A percentile compares a stretch with the other conserved stretches of the same genome.
Conservation (phyloP, 2,113 vertebrate species). For the Leptosomus discolor region DNA sequence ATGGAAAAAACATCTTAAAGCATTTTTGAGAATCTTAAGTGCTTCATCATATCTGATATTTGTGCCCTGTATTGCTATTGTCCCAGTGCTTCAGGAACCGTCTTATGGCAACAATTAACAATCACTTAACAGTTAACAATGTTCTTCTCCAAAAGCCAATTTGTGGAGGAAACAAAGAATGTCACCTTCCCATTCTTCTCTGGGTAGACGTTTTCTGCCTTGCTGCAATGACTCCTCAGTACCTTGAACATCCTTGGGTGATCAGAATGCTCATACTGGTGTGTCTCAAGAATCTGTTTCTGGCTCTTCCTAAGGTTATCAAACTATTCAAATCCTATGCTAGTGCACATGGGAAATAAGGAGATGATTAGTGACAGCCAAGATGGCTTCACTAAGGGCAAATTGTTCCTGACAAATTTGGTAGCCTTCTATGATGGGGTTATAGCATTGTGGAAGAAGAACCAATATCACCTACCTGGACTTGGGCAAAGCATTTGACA, state of each 20-base stretch:
- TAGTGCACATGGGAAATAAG: too few relatives aligned
- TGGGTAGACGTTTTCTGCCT: background rate
- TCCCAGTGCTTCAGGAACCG: fast-evolving
- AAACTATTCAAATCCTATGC: too few relatives aligned
- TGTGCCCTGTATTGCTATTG: background rate
- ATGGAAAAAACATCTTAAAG: background rate
- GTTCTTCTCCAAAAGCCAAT: background rate
- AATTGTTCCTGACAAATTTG: too few relatives aligned
- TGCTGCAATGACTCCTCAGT: background rate
- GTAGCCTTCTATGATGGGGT: too few relatives aligned
- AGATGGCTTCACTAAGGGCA: too few relatives aligned
- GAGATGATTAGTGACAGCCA: too few relatives aligned
- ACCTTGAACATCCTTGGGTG: background rate
- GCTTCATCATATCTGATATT: background rate
- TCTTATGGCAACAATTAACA: background rate
- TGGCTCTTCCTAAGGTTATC: background rate
- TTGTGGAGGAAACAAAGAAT: background rate
- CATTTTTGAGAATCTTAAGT: background rate
- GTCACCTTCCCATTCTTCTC: background rate
- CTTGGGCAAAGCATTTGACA: too few relatives aligned
- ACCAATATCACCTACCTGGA: too few relatives aligned
- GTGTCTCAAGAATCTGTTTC: background rate
- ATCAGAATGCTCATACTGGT: background rate
- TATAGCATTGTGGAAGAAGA: too few relatives aligned
- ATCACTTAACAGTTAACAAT: fast-evolving